A percentile compares a stretch with the other conserved stretches of the same genome.
These are phyloP conservation scores for Probosciger aterrimus DNA, from an alignment of 2,113 vertebrate species.

Conservation along the genomic window DNA sequence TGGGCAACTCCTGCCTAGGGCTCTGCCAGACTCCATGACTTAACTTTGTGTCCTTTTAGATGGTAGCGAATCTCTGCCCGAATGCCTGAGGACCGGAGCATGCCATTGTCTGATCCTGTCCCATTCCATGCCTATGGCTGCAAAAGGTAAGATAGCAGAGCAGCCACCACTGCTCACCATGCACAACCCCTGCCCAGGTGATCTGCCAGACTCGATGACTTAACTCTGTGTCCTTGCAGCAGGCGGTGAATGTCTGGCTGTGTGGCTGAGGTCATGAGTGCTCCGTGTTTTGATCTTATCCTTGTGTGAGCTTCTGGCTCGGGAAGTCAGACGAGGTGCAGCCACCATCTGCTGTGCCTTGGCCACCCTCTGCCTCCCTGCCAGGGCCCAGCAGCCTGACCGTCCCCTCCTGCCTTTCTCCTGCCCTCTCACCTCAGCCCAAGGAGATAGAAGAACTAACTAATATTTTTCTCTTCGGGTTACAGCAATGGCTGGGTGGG, in stretches of 20 bases:
- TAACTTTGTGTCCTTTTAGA: no score
- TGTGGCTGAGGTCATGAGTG: not conserved
- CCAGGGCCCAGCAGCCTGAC: not conserved
- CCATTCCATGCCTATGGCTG: no score
- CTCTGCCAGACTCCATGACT: not conserved
- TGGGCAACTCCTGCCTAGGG: no score
- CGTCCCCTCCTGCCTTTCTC: not conserved
- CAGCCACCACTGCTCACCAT: no score
- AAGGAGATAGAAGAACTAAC: not conserved
- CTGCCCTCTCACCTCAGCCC: not conserved
- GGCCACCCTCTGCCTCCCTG: not conserved
- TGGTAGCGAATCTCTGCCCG: no score
- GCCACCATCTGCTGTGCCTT: not conserved
- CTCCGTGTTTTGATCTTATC: not conserved
- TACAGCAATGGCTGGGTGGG: rapidly evolving
- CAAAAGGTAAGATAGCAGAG: no score
- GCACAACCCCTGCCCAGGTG: no score
- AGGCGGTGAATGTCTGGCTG: not conserved
- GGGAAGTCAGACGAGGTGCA: not conserved
- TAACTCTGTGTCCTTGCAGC: not conserved
- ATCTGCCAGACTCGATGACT: no score
- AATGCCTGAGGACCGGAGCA: no score
- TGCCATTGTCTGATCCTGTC: no score
- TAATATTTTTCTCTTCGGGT: not conserved
- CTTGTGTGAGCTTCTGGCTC: not conserved